Evolutionary conservation across 2,113 vertebrate genomes (phyloP).

Genomic region (Tyto alba): DNA sequence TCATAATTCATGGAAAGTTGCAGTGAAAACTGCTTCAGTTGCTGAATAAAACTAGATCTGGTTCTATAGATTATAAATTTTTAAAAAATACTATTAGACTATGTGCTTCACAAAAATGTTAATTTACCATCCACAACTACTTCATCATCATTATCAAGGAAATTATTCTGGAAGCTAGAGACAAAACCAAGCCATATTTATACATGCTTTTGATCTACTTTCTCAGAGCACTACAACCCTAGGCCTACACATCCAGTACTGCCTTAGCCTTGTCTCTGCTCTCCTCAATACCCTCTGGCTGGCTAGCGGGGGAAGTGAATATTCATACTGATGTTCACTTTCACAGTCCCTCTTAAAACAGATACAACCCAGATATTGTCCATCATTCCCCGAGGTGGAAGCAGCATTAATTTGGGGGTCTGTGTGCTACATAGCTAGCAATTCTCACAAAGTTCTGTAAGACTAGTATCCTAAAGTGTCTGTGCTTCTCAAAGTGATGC

Average conservation of each 20-base stretch:
- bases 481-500: neutral
- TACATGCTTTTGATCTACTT: neutral
- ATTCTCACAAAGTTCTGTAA: neutral
- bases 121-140: neutral
- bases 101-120: neutral
- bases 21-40: neutral
- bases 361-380: neutral
- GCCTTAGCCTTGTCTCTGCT: neutral
- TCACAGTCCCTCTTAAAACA: neutral
- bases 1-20: neutral
- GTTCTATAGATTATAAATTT: neutral
- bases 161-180: neutral
- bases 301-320: neutral
- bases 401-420: neutral
- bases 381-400: neutral
- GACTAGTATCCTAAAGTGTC: neutral
- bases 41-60: neutral
- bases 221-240: neutral
- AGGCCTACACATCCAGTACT: neutral
- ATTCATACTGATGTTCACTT: neutral
- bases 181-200: neutral
- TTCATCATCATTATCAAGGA: neutral
- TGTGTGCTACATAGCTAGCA: neutral
- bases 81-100: neutral
- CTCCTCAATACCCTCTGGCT: neutral